Base-by-base conservation (phyloP, 2,888 invertebrate species). In the Sturmia bella region DNA sequence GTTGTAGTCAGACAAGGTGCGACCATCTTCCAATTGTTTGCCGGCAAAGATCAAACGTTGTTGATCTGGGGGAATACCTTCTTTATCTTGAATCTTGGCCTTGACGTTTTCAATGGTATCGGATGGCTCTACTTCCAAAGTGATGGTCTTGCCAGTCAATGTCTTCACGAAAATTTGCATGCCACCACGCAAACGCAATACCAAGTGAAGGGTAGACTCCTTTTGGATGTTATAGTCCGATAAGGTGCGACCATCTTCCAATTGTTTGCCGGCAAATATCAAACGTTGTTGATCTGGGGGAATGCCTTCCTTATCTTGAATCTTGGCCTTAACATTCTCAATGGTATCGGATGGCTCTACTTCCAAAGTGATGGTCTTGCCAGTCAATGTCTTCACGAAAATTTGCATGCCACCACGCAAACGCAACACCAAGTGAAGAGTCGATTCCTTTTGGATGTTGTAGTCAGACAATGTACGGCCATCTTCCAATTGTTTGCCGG, bases 151-250 rank as follows among this genome's bases (percentile, higher is more conserved):
- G 15, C 85, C 85, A 1, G 85, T 85, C 43, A 84, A 27, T 4
- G 27, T 27, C 27, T 27, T 27, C 3, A 27, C 27, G 27, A 27
- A 27, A 19, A 84, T 84, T n/a, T 84, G 84, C 84, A 84, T 84
- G 52, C 84, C 84, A 77, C 84, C 84, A 63, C 84, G 84, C 0
- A 84, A 52, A 59, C 84, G 84, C 17, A 84, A 21, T 0, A 88
- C 88, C 86, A 88, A 87, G 7, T 88, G 88, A 0, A 88, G 82
- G 0, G 88, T 87, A 0, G 87, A 88, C 61, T 87, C 88, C 27
- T 27, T 27, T 27, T 27, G 27, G 6, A 27, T 27, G 27, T 27
- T 27, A 27, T 27, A 27, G 27, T 27, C 27, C 3, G 27, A 27
- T 6, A 27, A 27, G 3, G 27, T 27, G 6, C 27, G 27, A 27